phyloP scores from a whole-genome alignment of 2,797 vertebrate genomes.

The Enoplosus armatus region DNA sequence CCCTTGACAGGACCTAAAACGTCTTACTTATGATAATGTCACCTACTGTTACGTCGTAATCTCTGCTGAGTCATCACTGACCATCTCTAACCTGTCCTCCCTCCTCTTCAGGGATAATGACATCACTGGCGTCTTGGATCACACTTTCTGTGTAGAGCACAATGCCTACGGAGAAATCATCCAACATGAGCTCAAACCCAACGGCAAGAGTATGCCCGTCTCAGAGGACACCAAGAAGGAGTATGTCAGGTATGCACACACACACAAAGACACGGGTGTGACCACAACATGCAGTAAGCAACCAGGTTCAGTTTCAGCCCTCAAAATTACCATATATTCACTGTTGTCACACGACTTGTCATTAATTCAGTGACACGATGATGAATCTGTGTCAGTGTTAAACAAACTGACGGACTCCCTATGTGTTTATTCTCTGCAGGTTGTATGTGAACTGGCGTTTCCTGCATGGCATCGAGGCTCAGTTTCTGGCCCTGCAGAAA shows the following conservation, averaged over 20 bases:
- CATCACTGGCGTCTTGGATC: constrained; percentile 97
- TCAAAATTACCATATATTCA: neutral
- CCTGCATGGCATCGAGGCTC: constrained; percentile 96
- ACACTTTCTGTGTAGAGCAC: constrained; percentile 98
- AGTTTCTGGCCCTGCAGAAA: constrained; percentile 97
- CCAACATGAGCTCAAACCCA: constrained; percentile 97
- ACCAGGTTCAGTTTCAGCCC: neutral
- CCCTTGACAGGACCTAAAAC: neutral
- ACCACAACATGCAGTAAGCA: neutral
- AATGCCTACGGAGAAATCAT: constrained; percentile 98
- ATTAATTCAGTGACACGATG: neutral
- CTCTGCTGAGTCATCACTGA: neutral
- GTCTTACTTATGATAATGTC: neutral
- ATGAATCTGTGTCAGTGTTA: neutral
- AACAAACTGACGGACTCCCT: neutral
- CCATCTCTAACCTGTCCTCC: neutral
- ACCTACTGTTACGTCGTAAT: neutral
- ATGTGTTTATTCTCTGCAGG: constrained; percentile 80
- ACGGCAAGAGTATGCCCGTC: constrained; percentile 92
- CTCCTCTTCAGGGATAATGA: constrained; percentile 88
- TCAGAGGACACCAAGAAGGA: constrained; percentile 96
- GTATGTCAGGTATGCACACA: constrained; percentile 89
- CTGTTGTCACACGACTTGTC: neutral
- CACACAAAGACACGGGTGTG: neutral
- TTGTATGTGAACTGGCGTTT: constrained; percentile 98